Evolutionary conservation across 92 coral and sea anemone species (phyloP), one percentile per base, ranked within the genome.

Genomic region (Parazoanthus atlanticus): DNA sequence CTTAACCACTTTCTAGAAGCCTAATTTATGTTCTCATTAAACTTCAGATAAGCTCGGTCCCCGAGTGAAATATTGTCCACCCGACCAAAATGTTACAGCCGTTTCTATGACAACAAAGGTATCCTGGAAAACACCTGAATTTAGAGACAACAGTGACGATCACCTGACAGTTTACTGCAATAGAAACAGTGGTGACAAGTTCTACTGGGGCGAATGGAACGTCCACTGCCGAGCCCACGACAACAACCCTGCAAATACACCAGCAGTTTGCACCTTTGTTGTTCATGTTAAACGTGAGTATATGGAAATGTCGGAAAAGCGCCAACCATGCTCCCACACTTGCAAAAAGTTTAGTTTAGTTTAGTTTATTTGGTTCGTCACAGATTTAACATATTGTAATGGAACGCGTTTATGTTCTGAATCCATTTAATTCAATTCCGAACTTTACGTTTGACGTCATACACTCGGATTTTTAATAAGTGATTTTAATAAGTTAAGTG

Each of bases 201-300:
- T 89, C 46, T 89, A 89, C 49, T 89, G 91, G 91, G 91, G 91
- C n/a, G 81, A 74, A 5, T 86, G 89, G 89, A 86, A 86, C 34
- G 76, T 86, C 9, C 84, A 77, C 25, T 86, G 89, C 32, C 61
- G 31, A 6, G 90, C 90, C 6, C 61, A 80, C 25, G 90, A 88
- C 72, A 88, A 88, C 78, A 88, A 88, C 56, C 90, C 90, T 1
- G 52, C 30, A 4, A 88, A 88, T 65, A 30, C 74, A 23, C 86
- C 90, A 7, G 90, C 90, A 19, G 47, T 80, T 6, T 88, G 90
- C 70, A 61, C 30, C 16, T 88, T 88, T 80, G 61, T 61, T 25
- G 40, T 88, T 5, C 71, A 52, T 47, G 49, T 79, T 13, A 67
- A 67, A 71, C 86, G 90, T 88, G 72, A 88, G 90, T 69, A 21